Evolutionary conservation across 2,888 invertebrate genomes (phyloP).

Genomic region (Escarpia spicata): DNA sequence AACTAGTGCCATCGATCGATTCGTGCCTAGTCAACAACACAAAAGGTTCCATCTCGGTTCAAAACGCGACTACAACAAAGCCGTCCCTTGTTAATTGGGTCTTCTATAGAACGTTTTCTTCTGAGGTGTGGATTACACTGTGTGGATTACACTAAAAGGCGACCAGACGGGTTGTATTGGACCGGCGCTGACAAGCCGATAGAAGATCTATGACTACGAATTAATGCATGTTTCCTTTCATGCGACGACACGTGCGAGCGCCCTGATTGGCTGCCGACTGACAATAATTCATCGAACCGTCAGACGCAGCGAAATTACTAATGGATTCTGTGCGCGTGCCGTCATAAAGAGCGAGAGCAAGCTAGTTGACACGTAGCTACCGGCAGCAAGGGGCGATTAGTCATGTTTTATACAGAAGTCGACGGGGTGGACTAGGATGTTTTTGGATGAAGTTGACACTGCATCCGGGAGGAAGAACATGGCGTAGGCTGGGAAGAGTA

Average conservation of each 20-base stretch:
- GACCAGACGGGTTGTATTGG: background rate
- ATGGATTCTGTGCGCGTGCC: background rate
- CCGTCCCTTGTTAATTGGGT: background rate
- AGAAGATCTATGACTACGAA: background rate
- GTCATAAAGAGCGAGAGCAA: background rate
- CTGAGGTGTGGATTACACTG: background rate
- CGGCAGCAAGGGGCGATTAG: background rate
- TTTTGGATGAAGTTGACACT: background rate
- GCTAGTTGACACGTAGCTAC: background rate
- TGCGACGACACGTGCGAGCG: background rate
- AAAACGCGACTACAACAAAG: background rate
- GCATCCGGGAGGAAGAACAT: background rate
- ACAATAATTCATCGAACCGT: background rate
- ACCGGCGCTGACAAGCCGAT: background rate
- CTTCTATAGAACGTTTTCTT: background rate
- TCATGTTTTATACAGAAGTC: background rate
- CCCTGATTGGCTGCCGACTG: background rate
- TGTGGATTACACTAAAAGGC: background rate
- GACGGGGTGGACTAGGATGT: background rate
- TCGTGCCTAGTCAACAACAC: background rate
- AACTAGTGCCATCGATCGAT: background rate
- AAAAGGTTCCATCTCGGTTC: conserved; percentile 13
- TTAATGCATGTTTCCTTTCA: background rate
- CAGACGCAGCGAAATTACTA: background rate
- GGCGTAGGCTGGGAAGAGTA: background rate